Evolutionary conservation across 2,797 vertebrate genomes (phyloP), one percentile per base, ranked within the genome.

Genomic region (Anas georgica): DNA sequence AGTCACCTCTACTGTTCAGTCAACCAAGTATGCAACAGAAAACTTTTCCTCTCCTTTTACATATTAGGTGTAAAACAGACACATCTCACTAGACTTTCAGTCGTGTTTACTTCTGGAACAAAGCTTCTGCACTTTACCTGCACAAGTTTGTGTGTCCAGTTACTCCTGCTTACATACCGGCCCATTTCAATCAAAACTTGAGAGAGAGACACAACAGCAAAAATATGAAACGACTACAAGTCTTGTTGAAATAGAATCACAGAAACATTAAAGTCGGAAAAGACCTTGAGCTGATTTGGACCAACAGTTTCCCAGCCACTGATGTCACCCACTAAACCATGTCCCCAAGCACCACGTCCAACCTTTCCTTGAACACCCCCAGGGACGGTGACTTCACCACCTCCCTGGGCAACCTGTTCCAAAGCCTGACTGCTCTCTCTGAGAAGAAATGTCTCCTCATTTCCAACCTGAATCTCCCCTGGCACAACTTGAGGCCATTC

Each of bases 121-220:
- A 70, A 21, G 39, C 23, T 77, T 70, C 25, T 18, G 22, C 15
- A 52, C 46, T 91, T 66, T 14, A 50, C n/a, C 31, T 4, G 5
- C 6, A 59, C 2, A 25, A 13, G 2, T 9, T 9, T 81, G 4
- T 3, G 3, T 39, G 31, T 58, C 23, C 13, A 52, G 1, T 52
- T 80, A 74, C 26, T 90, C 48, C 33, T 48, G 48, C 33, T 29
- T 72, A 86, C 54, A 67, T 64, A 39, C 33, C 37, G 31, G 35
- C 41, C 70, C 66, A 48, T 54, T 88, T 74, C 43, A 74, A 68
- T 10, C 9, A 77, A 88, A 83, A 90, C 77, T 55, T 87, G 76
- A 85, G 58, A 67, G 58, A 67, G 26, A 10, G 52, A 77, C 39
- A 23, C 28, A 22, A 23, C 54, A 35, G 4, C 10, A 68, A 93